Evolutionary conservation across 2,113 vertebrate species (phyloP).

Genomic region (Varanus salvator): DNA sequence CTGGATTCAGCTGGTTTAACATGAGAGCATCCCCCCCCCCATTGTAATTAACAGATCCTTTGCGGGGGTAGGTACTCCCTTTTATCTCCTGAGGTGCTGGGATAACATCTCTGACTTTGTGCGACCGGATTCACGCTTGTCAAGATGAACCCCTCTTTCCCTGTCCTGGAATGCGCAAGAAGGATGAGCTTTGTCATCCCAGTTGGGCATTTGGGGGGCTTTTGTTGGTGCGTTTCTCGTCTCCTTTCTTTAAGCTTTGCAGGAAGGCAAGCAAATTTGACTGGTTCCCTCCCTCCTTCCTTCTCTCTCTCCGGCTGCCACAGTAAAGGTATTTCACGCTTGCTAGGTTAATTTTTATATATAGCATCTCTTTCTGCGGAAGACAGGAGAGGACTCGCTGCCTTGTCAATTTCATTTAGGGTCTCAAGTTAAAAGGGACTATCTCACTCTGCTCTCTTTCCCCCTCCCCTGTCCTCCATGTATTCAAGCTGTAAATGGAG

Average conservation of each 20-base stretch:
- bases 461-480: neutral
- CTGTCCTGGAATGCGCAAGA: neutral
- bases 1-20: neutral
- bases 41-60: neutral
- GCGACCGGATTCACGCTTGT: too few relatives aligned
- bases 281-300: fast-evolving
- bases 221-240: too few relatives aligned
- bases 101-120: neutral
- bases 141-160: neutral
- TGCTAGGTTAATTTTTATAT: neutral
- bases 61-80: neutral
- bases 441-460: too few relatives aligned
- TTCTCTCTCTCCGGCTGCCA: neutral
- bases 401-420: neutral
- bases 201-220: fast-evolving
- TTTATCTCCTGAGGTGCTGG: neutral
- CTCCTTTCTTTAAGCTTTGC: neutral
- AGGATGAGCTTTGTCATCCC: neutral
- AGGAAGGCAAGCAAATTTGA: neutral
- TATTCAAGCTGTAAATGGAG: neutral
- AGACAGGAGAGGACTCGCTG: too few relatives aligned
- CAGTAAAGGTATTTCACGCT: neutral
- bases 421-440: neutral
- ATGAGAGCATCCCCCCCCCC: neutral
- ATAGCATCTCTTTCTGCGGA: neutral